These are phyloP conservation scores for Drosophila stalkeri DNA, from an alignment of 2,888 invertebrate species.

Conservation along the genomic window DNA sequence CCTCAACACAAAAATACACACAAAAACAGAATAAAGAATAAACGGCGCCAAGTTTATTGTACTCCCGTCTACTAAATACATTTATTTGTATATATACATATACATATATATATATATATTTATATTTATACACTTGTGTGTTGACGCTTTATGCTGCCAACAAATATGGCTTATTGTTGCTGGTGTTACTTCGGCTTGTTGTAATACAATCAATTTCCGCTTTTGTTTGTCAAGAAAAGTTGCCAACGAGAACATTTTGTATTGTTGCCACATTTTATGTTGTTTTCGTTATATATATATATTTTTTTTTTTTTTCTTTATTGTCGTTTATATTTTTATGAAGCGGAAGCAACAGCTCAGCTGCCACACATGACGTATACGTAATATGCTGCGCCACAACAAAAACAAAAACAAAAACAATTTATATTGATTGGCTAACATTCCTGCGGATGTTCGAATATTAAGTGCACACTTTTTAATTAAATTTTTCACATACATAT, in stretches of 20 bases:
- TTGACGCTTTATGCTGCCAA: conserved; percentile 45
- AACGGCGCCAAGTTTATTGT: conserved; percentile 77
- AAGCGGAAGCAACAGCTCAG: conserved; percentile 75
- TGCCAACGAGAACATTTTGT: conserved; percentile 41
- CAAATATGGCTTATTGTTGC: conserved; percentile 37
- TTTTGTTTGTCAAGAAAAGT: conserved; percentile 77
- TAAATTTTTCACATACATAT: conserved; percentile 55
- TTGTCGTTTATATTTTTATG: conserved; percentile 52
- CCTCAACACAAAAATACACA: conserved; percentile 24
- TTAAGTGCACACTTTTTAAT: conserved; percentile 70
- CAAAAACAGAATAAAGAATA: conserved; percentile 15
- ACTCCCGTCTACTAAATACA: conserved; percentile 32
- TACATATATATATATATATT: not conserved
- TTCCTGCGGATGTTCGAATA: conserved; percentile 22
- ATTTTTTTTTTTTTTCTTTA: conserved; percentile 21
- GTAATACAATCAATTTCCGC: conserved; percentile 80
- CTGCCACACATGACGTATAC: conserved; percentile 74
- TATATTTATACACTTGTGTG: conserved; percentile 1
- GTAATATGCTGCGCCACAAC: conserved; percentile 27
- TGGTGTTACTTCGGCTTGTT: conserved; percentile 37
- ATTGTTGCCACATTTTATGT: conserved; percentile 55
- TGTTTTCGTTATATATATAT: conserved; percentile 39
- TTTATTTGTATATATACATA: not conserved
- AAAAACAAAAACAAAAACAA: conserved; percentile 2
- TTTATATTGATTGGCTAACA: conserved; percentile 59